Base-by-base conservation (phyloP, 2,888 invertebrate species). In the Napeogenes inachia region DNA sequence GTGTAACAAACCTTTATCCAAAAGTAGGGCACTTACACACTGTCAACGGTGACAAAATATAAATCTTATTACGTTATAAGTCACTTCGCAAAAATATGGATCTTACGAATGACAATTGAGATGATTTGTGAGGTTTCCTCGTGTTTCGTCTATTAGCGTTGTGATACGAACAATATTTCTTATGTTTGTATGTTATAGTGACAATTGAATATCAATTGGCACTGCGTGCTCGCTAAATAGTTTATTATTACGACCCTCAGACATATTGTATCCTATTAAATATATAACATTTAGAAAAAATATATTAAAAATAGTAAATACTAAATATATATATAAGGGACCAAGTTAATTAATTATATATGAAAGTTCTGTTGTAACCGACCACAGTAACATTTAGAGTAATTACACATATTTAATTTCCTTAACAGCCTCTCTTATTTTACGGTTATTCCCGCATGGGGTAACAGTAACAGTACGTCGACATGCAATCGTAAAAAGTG, bases 401-500 rank as follows among this genome's bases (percentile, higher is more conserved):
- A 68, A 69, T 72, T 68, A 69, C 67, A 63, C 61, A 64, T 68
- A 68, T 66, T 70, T 59, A 70, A 67, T 73, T 74, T 72, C 70
- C 70, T 68, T 68, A 68, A 70, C 66, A 65, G 64, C 65, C 65
- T 71, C 73, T 73, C 70, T 74, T 72, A 68, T 73, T 76, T 74
- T 74, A 78, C 78, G 75, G 71, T 75, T 75, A 78, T 77, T 77
- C 75, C 79, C 73, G 74, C 71, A 75, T 59, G 53, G 63, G 75
- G 76, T 79, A 79, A 85, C 78, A 76, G 76, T 75, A 71, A 85
- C 77, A 76, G 76, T 75, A 71, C 74, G 71, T 69, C 78, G 78
- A 76, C 86, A 87, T 84, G 87, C 87, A 80, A 87, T 74, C 77
- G 75, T 77, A 75, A 85, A 84, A 86, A 87, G 86, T 84, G 86